Evolutionary conservation across 2,797 vertebrate species (phyloP).

Genomic region (Decapterus maruadsi): DNA sequence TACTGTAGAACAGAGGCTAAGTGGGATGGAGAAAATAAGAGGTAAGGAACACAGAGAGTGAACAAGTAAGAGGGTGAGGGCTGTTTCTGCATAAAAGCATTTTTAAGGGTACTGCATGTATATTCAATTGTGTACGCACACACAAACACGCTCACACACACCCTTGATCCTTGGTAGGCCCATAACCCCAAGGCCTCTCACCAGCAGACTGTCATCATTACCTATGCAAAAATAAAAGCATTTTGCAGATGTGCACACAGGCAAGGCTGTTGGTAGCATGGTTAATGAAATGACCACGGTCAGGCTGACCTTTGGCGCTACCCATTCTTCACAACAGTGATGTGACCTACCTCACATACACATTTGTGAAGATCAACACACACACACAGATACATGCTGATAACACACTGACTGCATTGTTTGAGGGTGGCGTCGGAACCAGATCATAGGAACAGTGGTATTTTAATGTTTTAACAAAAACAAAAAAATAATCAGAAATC

Average conservation of each 20-base stretch:
- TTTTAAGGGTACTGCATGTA: neutral
- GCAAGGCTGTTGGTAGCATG: neutral
- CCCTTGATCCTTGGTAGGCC: neutral
- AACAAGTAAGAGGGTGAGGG: neutral
- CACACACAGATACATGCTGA: neutral
- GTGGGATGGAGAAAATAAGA: neutral
- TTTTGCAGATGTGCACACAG: slow-evolving; percentile 18
- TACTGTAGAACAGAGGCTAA: slow-evolving; percentile 5
- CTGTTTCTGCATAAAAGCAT: neutral
- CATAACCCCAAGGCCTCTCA: neutral
- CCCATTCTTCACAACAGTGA: slow-evolving; percentile 14
- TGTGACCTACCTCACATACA: neutral
- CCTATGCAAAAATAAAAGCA: neutral
- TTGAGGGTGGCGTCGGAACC: too few relatives aligned
- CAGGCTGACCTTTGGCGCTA: slow-evolving; percentile 37
- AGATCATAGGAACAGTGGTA: too few relatives aligned
- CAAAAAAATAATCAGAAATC: too few relatives aligned
- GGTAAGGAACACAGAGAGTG: neutral
- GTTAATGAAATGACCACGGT: slow-evolving; percentile 30
- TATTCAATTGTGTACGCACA: neutral
- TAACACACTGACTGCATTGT: too few relatives aligned
- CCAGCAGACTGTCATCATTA: slow-evolving; percentile 10
- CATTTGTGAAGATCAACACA: neutral
- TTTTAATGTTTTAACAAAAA: too few relatives aligned
- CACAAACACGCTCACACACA: neutral